Base-by-base conservation (phyloP, 2,888 invertebrate genomes). In the Mythimna vitellina region DNA sequence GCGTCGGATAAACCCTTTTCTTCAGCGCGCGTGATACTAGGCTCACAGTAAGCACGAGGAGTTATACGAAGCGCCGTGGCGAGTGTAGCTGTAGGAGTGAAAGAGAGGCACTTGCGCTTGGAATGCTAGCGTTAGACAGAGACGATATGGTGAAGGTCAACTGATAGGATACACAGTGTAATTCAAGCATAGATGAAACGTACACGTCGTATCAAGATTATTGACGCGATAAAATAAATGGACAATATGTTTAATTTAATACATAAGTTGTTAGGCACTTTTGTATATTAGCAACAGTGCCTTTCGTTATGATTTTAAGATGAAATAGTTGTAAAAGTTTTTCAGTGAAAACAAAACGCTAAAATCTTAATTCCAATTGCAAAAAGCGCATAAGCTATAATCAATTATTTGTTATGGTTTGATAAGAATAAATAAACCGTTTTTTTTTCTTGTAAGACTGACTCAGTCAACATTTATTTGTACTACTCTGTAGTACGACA, bases 1-100 rank as follows among this genome's bases (percentile, higher is more conserved):
- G 93, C 96, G 94, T 95, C 96, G 96, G 96, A 96, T 96, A 96
- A 96, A 96, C 96, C 96, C 96, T 96, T 96, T 96, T 96, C 96
- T 96, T 95, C 95, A 95, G 96, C 96, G 96, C 96, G 96, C 96
- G 95, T 93, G 95, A 94, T 96, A 96, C 96, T 95, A 96, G 96
- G 96, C 92, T 88, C 88, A 75, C 94, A 96, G 94, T 87, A 89
- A 86, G 79, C 61, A 71, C 81, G 87, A 93, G 90, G 94, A 95
- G 95, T 88, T 94, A 88, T 83, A 82, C 86, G 83, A 81, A 90
- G 81, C 89, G 87, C 86, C 83, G 84, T 81, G 84, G 83, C 85
- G 87, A 85, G 79, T 85, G 85, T 89, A 85, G 86, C 85, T 61
- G 76, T 80, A 81, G 78, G 94, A 84, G 93, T 77, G 91, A 95